These are phyloP conservation scores for Cremastinae sp. DNA, from an alignment of 2,888 invertebrate species.

Conservation along the genomic window DNA sequence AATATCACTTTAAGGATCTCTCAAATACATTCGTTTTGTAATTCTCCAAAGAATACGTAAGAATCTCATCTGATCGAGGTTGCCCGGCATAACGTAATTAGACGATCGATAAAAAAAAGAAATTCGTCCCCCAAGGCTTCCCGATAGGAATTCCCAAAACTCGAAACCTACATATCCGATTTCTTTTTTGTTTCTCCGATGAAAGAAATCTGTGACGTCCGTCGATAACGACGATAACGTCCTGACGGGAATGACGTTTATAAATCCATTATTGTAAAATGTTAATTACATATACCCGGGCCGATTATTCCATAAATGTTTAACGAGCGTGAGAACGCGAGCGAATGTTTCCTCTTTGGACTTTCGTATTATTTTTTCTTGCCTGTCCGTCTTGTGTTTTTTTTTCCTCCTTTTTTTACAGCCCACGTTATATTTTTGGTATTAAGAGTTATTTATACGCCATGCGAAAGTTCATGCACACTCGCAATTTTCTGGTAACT, in stretches of 20 bases:
- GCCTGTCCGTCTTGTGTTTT: slow-evolving; percentile 8
- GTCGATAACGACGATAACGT: slow-evolving; percentile 29
- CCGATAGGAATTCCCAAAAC: too few relatives aligned
- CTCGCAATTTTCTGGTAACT: slow-evolving; percentile 31
- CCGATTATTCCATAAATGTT: slow-evolving; percentile 20
- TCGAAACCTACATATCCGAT: too few relatives aligned
- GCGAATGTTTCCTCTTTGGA: not conserved
- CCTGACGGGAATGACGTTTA: slow-evolving; percentile 37
- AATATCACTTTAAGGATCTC: too few relatives aligned
- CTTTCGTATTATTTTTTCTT: slow-evolving; percentile 15
- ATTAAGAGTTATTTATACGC: slow-evolving; percentile 10
- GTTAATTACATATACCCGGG: slow-evolving; percentile 36
- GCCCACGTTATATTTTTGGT: not conserved
- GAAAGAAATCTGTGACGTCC: not conserved
- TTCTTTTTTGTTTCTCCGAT: too few relatives aligned
- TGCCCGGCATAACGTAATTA: too few relatives aligned
- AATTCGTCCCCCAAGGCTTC: too few relatives aligned
- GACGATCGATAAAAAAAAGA: too few relatives aligned
- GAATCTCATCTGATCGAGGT: too few relatives aligned
- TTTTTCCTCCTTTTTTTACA: slow-evolving; percentile 42
- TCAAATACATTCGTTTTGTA: too few relatives aligned
- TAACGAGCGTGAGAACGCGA: slow-evolving; percentile 36
- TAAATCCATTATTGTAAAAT: slow-evolving; percentile 53
- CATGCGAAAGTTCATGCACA: slow-evolving; percentile 28
- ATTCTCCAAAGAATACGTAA: too few relatives aligned